Evolutionary conservation across 1,140 invertebrate species (phyloP).

Genomic region (Chrysopa pallens): DNA sequence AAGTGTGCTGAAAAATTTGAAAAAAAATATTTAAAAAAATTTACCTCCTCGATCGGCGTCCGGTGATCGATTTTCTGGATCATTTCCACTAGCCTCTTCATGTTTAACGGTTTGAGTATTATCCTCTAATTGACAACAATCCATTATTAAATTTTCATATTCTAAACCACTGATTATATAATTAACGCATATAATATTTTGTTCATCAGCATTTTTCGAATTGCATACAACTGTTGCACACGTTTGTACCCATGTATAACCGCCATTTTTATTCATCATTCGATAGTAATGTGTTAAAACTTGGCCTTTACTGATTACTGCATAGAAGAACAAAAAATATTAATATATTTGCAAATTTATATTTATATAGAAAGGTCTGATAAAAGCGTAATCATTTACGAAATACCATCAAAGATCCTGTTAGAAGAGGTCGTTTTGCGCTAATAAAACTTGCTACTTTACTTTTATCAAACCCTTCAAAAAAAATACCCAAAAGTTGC

Average conservation of each 20-base stretch:
- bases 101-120: slow-evolving; percentile 54
- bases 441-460: no score
- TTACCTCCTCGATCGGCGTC: slow-evolving; percentile 61
- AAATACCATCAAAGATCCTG: no score
- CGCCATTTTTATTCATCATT: slow-evolving; percentile 88
- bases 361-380: background rate
- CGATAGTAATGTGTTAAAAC: slow-evolving; percentile 91
- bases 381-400: no score
- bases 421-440: no score
- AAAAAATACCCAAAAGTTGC: slow-evolving; percentile 24
- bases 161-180: slow-evolving; percentile 86
- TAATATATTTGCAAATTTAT: background rate
- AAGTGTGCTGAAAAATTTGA: no score
- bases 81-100: slow-evolving; percentile 58
- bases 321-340: slow-evolving; percentile 15
- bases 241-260: slow-evolving; percentile 90
- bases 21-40: slow-evolving; percentile 7
- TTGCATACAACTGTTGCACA: slow-evolving; percentile 93
- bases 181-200: slow-evolving; percentile 91
- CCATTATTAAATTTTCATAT: slow-evolving; percentile 78
- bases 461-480: no score
- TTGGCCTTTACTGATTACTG: slow-evolving; percentile 93
- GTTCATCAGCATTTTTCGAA: slow-evolving; percentile 86
- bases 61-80: slow-evolving; percentile 71
- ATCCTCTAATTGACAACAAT: slow-evolving; percentile 78